Evolutionary conservation across 2,888 invertebrate species (phyloP).

Genomic region (Argyresthia goedartella): DNA sequence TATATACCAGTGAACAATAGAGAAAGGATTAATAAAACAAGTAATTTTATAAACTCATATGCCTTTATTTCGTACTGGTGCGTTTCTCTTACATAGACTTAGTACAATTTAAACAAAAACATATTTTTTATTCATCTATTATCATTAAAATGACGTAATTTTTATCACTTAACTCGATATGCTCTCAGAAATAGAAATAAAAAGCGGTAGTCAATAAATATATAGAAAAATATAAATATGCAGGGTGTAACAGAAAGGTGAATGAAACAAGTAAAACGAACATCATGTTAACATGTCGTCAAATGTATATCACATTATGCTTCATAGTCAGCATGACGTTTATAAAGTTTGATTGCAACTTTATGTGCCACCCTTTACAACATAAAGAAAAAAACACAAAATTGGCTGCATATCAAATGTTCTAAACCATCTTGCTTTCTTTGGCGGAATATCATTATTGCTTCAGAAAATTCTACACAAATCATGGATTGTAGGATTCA

Average conservation of each 20-base stretch:
- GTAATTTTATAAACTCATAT: conserved; percentile 56
- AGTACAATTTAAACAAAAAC: conserved; percentile 52
- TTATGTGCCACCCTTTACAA: not conserved
- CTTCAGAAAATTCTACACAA: conserved; percentile 16
- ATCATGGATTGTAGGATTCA: conserved; percentile 17
- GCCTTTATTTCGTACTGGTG: conserved; percentile 71
- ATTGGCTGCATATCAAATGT: not conserved
- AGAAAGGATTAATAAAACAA: too few species aligned
- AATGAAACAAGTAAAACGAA: too few species aligned
- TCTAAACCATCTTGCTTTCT: conserved; percentile 20
- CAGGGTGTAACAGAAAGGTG: too few species aligned
- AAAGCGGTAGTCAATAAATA: conserved; percentile 14
- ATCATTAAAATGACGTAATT: conserved; percentile 37
- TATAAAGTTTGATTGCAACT: too few species aligned
- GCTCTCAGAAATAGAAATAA: conserved; percentile 33
- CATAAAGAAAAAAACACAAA: not conserved
- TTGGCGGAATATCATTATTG: conserved; percentile 34
- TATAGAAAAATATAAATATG: conserved; percentile 4
- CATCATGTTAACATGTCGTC: too few species aligned
- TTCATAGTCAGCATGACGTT: too few species aligned
- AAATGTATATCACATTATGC: too few species aligned
- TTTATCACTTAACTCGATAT: conserved; percentile 56
- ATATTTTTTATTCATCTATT: conserved; percentile 30
- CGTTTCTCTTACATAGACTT: conserved; percentile 64
- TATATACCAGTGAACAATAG: too few species aligned